These are phyloP conservation scores for Pecten maximus DNA, from an alignment of 2,888 invertebrate species.

Conservation along the genomic window DNA sequence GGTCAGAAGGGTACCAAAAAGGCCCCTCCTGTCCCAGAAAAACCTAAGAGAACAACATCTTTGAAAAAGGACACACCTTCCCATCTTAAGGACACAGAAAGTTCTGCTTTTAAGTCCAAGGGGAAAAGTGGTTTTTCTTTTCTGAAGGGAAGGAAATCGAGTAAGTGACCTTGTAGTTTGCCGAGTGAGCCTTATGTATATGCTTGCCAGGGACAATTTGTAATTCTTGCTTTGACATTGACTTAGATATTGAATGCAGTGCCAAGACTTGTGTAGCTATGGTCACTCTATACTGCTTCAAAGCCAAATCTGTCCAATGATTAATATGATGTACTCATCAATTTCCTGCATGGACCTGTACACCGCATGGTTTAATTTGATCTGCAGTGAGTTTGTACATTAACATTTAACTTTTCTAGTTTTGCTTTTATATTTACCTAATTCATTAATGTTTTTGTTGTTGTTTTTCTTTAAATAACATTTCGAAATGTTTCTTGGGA, in stretches of 20 bases:
- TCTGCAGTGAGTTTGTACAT: not conserved
- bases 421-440: constrained; percentile 2
- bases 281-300: constrained; percentile 9
- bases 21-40: constrained; percentile 27
- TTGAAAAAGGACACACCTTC: not conserved
- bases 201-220: constrained; percentile 21
- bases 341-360: constrained; percentile 19
- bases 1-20: constrained; percentile 9
- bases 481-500: not conserved
- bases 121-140: constrained; percentile 24
- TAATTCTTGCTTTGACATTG: not conserved
- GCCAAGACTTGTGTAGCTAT: not conserved
- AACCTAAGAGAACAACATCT: not conserved
- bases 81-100: constrained; percentile 25
- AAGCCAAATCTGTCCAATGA: not conserved
- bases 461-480: not conserved
- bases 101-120: not conserved
- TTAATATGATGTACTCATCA: not conserved
- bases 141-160: constrained; percentile 4
- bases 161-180: constrained; percentile 27
- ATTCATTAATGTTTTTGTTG: not conserved
- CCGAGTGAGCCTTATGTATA: constrained; percentile 24
- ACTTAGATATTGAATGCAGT: not conserved
- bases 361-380: not conserved
- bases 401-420: not conserved